These are phyloP conservation scores for Campylorhamphus procurvoides DNA, from an alignment of 2,113 vertebrate genomes.

Conservation along the genomic window DNA sequence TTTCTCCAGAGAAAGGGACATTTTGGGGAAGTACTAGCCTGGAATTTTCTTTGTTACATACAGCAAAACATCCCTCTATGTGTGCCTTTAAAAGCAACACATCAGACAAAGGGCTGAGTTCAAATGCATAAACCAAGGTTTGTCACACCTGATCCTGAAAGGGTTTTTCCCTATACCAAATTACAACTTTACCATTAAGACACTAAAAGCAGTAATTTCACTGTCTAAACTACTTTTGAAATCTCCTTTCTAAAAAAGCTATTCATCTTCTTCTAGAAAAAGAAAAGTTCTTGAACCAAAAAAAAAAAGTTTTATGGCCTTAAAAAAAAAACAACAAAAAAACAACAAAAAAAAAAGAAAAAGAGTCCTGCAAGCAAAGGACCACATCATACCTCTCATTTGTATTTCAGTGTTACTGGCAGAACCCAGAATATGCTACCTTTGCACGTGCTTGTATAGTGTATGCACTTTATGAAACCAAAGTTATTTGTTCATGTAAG, in stretches of 20 bases:
- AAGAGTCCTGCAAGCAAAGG: not conserved
- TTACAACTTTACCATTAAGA: not conserved
- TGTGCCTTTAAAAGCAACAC: not conserved
- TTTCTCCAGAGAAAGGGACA: not conserved
- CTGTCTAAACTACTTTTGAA: not conserved
- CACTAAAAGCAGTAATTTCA: not conserved
- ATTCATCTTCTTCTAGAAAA: not conserved
- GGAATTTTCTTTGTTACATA: not conserved
- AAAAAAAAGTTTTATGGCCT: not conserved
- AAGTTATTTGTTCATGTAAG: not conserved
- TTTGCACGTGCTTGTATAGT: fast-evolving
- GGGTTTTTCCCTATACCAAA: not conserved
- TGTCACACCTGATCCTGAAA: not conserved
- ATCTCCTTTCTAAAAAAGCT: not conserved
- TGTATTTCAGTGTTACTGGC: not conserved
- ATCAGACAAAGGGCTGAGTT: not conserved
- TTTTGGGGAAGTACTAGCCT: not conserved
- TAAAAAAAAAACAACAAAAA: not conserved
- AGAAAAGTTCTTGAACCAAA: not conserved
- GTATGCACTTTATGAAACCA: not conserved
- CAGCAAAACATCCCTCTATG: not conserved
- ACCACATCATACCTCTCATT: too few species aligned
- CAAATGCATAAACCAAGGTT: not conserved
- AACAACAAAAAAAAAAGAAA: not conserved
- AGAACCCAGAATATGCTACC: not conserved